Base-by-base conservation (phyloP, 2,888 invertebrate genomes). In the Tuta absoluta region DNA sequence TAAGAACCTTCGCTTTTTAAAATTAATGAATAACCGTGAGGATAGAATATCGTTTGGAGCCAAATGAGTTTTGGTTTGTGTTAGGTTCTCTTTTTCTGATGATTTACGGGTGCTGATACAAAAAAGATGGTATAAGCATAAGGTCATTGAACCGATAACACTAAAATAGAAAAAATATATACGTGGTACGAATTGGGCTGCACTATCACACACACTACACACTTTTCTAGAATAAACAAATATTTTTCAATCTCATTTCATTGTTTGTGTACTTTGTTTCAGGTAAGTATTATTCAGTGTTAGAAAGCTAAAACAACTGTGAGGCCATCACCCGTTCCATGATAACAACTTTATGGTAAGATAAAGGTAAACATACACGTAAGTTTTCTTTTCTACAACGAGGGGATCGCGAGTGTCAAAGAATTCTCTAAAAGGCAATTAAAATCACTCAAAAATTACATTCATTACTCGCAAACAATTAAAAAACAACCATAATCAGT, bases 1-100 rank as follows among this genome's bases (percentile, higher is more conserved):
- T 85, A 86, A 86, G 81, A 81, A 56, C 56, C 2, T 56, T 33
- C 28, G 24, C 24, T 33, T 33, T 56, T 33, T 56, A 33, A 33
- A 33, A 33, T 33, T 33, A 56, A 56, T 53, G 51, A 56, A 33
- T 56, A 56, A 81, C 79, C 74, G 72, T 75, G 77, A 80, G 77
- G 74, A 78, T 78, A 76, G 77, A 69, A 69, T 67, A 65, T 65
- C 67, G 63, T 70, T 70, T 68, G 64, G 37, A 24, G 45, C 23
- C 12, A 51, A 49, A 49, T 62, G 41, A 41, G 60, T 21, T 38
- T 53, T 48, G 19, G 51, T 38, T 63, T 61, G 19, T 11, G 68
- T 68, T 66, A 11, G 33, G 61, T 63, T 69, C 66, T 51, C 12
- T 56, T 64, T 66, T 66, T 41, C 63, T 59, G 62, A 12, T 63